Percentiles rank a stretch among this genome's conserved stretches.
These are phyloP conservation scores for Cavia porcellus DNA, from an alignment of 2,113 vertebrate species.

Conservation along the genomic window DNA sequence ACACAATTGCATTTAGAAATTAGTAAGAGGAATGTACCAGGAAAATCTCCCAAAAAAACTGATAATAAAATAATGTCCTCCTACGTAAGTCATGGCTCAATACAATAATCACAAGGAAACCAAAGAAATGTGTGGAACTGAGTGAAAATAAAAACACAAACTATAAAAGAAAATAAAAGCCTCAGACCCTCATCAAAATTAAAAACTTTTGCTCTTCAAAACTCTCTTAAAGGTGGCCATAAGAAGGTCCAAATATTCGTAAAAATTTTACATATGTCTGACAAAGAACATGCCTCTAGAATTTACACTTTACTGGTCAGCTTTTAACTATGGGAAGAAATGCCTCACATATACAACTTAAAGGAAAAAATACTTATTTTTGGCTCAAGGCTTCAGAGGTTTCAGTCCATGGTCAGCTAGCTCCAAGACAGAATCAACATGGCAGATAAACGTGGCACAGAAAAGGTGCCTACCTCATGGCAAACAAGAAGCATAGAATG, in stretches of 20 bases:
- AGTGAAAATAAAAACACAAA: background rate
- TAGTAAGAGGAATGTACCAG: background rate
- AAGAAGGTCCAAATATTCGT: background rate
- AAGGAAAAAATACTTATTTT: background rate
- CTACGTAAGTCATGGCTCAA: background rate
- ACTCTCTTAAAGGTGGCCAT: background rate
- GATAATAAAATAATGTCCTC: background rate
- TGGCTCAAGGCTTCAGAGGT: background rate
- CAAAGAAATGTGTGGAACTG: background rate
- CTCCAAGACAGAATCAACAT: background rate
- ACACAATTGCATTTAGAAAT: background rate
- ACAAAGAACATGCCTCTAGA: background rate
- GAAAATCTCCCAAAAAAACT: conserved; percentile 14
- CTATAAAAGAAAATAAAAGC: background rate
- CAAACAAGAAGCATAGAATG: background rate
- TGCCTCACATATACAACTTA: background rate
- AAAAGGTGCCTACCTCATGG: background rate
- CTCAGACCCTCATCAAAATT: background rate
- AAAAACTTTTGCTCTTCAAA: background rate
- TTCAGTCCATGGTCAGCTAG: background rate
- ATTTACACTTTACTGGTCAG: background rate
- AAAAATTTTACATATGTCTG: background rate
- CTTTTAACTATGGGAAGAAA: background rate
- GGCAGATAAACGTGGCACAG: background rate
- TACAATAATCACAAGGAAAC: background rate